Conservation (phyloP, 2,797 vertebrate genomes). For the Onychomys leucogaster region DNA sequence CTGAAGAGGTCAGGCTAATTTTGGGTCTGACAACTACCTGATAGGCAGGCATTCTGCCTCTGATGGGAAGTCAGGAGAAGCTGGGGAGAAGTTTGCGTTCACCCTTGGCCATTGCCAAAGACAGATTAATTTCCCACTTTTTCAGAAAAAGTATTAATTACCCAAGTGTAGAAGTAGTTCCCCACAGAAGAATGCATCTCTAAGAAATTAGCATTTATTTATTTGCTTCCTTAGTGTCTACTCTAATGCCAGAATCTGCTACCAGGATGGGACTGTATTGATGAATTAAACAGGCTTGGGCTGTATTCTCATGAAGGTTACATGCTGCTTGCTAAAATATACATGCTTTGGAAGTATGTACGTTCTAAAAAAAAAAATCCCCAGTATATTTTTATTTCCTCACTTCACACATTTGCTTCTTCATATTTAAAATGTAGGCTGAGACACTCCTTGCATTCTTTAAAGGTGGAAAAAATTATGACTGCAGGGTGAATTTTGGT, state of each 20-base stretch:
- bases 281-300: not conserved
- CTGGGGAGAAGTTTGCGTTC: not conserved
- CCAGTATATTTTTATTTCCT: conserved; percentile 78
- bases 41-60: not conserved
- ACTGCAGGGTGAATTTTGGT: conserved; percentile 64
- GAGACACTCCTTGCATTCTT: conserved; percentile 68
- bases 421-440: conserved; percentile 77
- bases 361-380: conserved; percentile 64
- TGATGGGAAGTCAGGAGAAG: not conserved
- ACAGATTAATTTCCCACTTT: conserved; percentile 47
- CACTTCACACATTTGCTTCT: conserved; percentile 74
- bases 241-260: not conserved
- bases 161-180: not conserved
- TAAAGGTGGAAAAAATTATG: conserved; percentile 69
- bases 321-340: conserved; percentile 58
- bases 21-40: not conserved
- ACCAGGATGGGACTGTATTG: not conserved
- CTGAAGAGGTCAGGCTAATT: not conserved
- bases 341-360: conserved; percentile 59
- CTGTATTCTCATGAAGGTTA: conserved; percentile 43
- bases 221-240: not conserved
- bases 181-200: not conserved
- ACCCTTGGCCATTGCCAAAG: not conserved
- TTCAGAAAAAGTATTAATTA: not conserved
- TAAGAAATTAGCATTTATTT: not conserved